Evolutionary conservation across 1,140 invertebrate species (phyloP), one percentile per base, ranked within the genome.

Genomic region (Nephila pilipes): DNA sequence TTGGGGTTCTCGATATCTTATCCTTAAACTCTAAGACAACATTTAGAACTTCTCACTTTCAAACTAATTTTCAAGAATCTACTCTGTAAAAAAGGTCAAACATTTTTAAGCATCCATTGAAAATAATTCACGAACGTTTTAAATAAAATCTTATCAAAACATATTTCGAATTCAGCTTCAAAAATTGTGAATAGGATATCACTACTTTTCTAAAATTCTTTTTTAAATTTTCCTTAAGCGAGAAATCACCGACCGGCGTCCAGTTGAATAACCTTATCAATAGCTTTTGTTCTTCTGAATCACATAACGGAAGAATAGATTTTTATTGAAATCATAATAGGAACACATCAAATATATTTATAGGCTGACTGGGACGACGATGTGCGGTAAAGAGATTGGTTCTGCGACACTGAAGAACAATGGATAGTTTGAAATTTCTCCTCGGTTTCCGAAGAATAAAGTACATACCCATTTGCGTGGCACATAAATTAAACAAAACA

Each of bases 201-300:
- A n/a, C n/a, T n/a, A n/a, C n/a, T n/a, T n/a, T n/a, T n/a, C n/a
- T n/a, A n/a, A n/a, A n/a, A n/a, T n/a, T n/a, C n/a, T n/a, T n/a
- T n/a, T n/a, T n/a, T n/a, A n/a, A 46, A 46, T 36, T 36, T 65
- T 36, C 18, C 29, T 18, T 36, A 36, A 32, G 14, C 16, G 18
- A 75, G 29, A 75, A 75, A 32, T 75, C 16, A 4, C 69, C n/a
- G n/a, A 22, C 29, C 63, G 25, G 63, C n/a, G n/a, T 69, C 29
- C 69, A 75, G 69, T 75, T 75, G 69, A 36, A 75, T 75, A 75
- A 36, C 32, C 69, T 29, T 75, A 75, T 75, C 69, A 75, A 75
- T 75, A 36, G 29, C 69, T 75, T 75, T 75, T 75, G 12, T 75
- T 75, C 69, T 75, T 75, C 69, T 75, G 36, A 75, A 75, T 75